Percentiles rank a stretch among this genome's conserved stretches.
Conservation (phyloP, 2,888 invertebrate species). For the Cheilosia vernalis region DNA sequence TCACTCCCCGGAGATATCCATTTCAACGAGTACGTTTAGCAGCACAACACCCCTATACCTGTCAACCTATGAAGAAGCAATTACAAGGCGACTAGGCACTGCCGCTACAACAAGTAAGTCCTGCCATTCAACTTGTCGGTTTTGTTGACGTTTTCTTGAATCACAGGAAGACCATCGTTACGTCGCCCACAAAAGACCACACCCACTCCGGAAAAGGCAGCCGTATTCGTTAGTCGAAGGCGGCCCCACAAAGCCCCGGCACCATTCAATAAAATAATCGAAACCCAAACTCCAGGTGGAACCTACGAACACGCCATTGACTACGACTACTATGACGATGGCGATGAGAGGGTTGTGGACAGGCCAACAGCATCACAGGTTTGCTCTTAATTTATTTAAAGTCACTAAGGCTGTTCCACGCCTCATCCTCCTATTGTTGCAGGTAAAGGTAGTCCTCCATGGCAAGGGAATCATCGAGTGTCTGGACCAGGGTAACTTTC, state of each 20-base stretch:
- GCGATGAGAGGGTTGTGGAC: slow-evolving; percentile 85
- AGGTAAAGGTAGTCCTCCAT: slow-evolving; percentile 85
- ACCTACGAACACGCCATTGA: slow-evolving; percentile 83
- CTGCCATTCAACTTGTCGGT: not conserved
- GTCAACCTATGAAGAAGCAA: slow-evolving; percentile 75
- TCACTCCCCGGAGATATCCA: slow-evolving; percentile 49
- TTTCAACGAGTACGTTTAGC: slow-evolving; percentile 75
- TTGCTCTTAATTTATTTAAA: slow-evolving; percentile 55
- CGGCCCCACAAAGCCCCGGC: slow-evolving; percentile 80
- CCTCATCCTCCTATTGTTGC: slow-evolving; percentile 11
- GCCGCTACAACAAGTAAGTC: slow-evolving; percentile 68
- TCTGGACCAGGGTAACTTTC: slow-evolving; percentile 94
- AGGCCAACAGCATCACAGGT: slow-evolving; percentile 84
- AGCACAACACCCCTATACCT: slow-evolving; percentile 65
- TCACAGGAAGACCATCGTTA: slow-evolving; percentile 77
- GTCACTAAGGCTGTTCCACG: not conserved
- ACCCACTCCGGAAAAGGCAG: slow-evolving; percentile 75
- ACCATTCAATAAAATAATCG: slow-evolving; percentile 80
- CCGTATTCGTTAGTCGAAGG: slow-evolving; percentile 79
- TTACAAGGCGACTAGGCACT: slow-evolving; percentile 76
- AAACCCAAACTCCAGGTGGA: slow-evolving; percentile 76
- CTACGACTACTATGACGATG: slow-evolving; percentile 90
- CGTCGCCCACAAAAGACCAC: slow-evolving; percentile 78
- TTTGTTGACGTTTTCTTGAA: slow-evolving; percentile 6
- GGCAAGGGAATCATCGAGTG: slow-evolving; percentile 91